Evolutionary conservation across 1,140 invertebrate species (phyloP).

Genomic region (Cataglyphis hispanica): DNA sequence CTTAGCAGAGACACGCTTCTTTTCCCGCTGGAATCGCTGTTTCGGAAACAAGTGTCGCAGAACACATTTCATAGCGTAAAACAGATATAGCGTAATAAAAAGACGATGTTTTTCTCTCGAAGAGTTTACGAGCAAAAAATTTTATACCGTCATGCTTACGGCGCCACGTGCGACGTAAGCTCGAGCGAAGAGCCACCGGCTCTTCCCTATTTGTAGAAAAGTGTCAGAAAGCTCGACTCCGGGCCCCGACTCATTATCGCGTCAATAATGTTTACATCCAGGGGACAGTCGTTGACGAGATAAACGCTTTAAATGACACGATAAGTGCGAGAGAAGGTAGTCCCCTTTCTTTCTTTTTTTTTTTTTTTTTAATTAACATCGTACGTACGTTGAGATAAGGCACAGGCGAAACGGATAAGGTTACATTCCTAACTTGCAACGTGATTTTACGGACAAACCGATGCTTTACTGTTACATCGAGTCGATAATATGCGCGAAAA

Average conservation of each 20-base stretch:
- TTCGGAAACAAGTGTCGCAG: conserved; percentile 51
- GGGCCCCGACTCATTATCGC: conserved; percentile 64
- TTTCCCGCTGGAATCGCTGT: not conserved
- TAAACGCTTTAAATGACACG: conserved; percentile 73
- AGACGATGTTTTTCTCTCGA: conserved; percentile 55
- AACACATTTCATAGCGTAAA: conserved; percentile 59
- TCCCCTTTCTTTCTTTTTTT: not conserved
- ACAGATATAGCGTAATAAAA: conserved; percentile 66
- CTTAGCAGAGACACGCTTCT: conserved; percentile 26
- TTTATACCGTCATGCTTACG: conserved; percentile 33
- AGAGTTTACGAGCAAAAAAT: conserved; percentile 55
- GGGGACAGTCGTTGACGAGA: conserved; percentile 72
- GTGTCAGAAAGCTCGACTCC: conserved; percentile 63
- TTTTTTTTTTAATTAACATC: conserved; percentile 72
- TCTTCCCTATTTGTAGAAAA: conserved; percentile 70
- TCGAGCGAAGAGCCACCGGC: not conserved
- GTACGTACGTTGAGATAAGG: conserved; percentile 67
- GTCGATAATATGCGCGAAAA: conserved; percentile 56
- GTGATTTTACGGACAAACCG: not conserved
- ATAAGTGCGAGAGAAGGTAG: conserved; percentile 64
- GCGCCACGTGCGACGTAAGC: conserved; percentile 59
- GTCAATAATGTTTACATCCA: conserved; percentile 76
- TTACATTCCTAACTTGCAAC: conserved; percentile 43
- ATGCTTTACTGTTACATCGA: conserved; percentile 11
- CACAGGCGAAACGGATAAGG: conserved; percentile 57